phyloP scores from a whole-genome alignment of 2,113 vertebrate genomes.

The Gnathonemus longibarbis region DNA sequence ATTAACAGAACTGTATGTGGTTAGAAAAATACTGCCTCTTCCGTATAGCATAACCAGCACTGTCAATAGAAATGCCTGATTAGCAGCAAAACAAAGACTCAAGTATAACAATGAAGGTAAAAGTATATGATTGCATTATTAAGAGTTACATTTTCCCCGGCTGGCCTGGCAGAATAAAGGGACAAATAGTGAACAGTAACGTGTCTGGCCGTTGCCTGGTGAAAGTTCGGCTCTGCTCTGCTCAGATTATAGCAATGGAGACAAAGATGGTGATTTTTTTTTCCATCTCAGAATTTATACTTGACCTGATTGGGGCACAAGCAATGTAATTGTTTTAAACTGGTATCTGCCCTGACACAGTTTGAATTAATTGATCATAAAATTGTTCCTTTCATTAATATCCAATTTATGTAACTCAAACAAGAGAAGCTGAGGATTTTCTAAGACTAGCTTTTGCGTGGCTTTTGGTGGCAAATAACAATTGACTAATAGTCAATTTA shows the following conservation, averaged over 20 bases:
- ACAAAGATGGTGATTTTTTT: not conserved
- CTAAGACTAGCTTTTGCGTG: not conserved
- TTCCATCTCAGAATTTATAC: not conserved
- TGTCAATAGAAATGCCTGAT: not conserved
- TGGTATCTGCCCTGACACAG: not conserved
- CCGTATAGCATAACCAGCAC: not conserved
- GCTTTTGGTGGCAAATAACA: not conserved
- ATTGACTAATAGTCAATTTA: not conserved
- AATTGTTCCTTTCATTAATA: not conserved
- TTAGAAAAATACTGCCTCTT: not conserved
- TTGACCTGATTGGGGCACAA: not conserved
- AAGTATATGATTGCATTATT: not conserved
- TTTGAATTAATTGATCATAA: not conserved
- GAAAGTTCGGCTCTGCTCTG: not conserved
- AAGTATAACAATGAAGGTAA: not conserved
- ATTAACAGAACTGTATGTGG: not conserved
- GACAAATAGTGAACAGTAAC: not conserved
- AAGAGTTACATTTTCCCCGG: not conserved
- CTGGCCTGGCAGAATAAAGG: not conserved
- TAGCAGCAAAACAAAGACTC: not conserved
- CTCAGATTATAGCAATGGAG: not conserved
- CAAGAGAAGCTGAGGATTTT: not conserved
- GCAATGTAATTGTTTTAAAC: not conserved
- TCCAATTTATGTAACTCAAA: not conserved
- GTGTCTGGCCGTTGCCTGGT: not conserved